Percentiles rank a stretch among this genome's conserved stretches.
phyloP scores from a whole-genome alignment of 2,113 vertebrate genomes.

The Ptilorrhoa leucosticta region DNA sequence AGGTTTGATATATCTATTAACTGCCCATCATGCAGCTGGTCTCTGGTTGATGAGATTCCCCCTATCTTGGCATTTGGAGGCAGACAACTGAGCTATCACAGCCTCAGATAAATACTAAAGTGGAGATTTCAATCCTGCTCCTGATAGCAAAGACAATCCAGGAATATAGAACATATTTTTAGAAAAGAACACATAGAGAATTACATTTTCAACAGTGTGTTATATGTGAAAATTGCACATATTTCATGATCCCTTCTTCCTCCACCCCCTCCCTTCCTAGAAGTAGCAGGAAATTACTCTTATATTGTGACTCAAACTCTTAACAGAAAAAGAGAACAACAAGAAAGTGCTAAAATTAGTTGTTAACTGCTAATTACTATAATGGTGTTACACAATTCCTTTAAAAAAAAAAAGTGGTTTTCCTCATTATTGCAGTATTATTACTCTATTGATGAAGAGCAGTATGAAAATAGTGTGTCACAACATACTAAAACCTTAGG shows the following conservation, averaged over 20 bases:
- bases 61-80: conserved; percentile 93
- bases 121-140: conserved; percentile 89
- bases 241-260: conserved; percentile 53
- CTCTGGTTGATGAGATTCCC: conserved; percentile 86
- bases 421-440: background rate
- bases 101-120: conserved; percentile 95
- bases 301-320: conserved; percentile 27
- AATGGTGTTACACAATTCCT: background rate
- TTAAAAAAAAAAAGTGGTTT: background rate
- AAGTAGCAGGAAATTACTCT: conserved; percentile 39
- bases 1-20: conserved; percentile 98
- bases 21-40: conserved; percentile 87
- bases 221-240: conserved; percentile 60
- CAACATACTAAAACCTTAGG: conserved; percentile 8
- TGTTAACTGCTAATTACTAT: conserved; percentile 50
- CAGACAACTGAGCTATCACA: conserved; percentile 96
- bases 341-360: background rate
- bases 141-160: conserved; percentile 88
- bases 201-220: conserved; percentile 62
- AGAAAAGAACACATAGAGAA: conserved; percentile 69
- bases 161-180: conserved; percentile 72
- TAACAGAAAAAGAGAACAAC: background rate
- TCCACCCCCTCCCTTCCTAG: background rate
- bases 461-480: conserved; percentile 8
- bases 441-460: conserved; percentile 28